A percentile compares a stretch with the other conserved stretches of the same genome.
These are phyloP conservation scores for Phyllotis vaccarum DNA, from an alignment of 2,797 vertebrate species.

Conservation along the genomic window DNA sequence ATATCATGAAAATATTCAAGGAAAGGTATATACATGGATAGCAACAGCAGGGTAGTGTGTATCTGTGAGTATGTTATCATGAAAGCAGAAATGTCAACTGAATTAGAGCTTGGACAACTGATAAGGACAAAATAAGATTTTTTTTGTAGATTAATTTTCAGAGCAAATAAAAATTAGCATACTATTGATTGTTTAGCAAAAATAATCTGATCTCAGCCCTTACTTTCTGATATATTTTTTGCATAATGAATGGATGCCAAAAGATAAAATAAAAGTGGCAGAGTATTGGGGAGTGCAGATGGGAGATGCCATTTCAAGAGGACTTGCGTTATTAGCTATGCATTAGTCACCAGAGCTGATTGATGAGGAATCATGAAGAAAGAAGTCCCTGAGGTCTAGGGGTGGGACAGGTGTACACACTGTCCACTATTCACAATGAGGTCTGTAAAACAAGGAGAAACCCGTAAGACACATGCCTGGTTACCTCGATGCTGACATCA, in stretches of 20 bases:
- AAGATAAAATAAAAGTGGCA: not conserved
- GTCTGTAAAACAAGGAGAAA: not conserved
- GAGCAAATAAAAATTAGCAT: not conserved
- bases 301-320: not conserved
- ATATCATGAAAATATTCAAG: not conserved
- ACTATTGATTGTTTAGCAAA: constrained; percentile 15
- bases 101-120: not conserved
- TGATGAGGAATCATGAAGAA: not conserved
- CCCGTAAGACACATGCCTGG: not conserved
- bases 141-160: not conserved
- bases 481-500: not conserved
- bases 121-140: not conserved
- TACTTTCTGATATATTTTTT: not conserved
- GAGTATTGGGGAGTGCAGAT: not conserved
- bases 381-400: not conserved
- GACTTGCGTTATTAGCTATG: not conserved
- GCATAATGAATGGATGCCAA: not conserved
- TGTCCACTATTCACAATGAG: not conserved
- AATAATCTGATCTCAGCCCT: not conserved
- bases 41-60: not conserved
- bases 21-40: not conserved
- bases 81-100: not conserved
- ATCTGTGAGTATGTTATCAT: not conserved
- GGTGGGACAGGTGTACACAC: not conserved
- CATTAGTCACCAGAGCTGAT: not conserved